phyloP scores from a whole-genome alignment of 2,113 vertebrate species.

The Abramis brama region DNA sequence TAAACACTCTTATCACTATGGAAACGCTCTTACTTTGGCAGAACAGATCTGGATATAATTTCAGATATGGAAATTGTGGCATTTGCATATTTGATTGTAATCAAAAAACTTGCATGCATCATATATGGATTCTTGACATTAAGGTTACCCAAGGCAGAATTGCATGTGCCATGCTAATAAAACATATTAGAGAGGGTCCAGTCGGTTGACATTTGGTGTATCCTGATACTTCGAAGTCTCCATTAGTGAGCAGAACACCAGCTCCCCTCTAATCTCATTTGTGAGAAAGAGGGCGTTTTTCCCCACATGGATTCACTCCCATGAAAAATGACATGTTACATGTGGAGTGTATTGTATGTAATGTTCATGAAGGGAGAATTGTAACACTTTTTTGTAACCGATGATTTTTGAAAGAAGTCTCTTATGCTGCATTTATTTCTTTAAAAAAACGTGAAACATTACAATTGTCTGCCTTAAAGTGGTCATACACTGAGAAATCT shows the following conservation, averaged over 20 bases:
- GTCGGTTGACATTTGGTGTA: conserved; percentile 64
- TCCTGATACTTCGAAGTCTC: neutral
- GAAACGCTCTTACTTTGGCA: neutral
- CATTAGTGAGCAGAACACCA: neutral
- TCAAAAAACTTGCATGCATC: neutral
- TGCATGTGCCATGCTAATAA: too few species aligned
- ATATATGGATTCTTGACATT: neutral
- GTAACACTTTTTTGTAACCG: neutral
- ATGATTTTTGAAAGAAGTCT: too few species aligned
- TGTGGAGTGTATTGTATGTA: neutral
- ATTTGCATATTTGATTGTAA: neutral
- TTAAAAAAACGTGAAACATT: too few species aligned
- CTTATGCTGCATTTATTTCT: too few species aligned
- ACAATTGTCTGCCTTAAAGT: too few species aligned
- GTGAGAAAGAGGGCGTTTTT: neutral
- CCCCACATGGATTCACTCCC: neutral
- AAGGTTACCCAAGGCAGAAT: neutral
- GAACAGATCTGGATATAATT: too few species aligned
- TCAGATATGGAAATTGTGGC: neutral
- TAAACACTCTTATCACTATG: neutral
- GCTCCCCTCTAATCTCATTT: conserved; percentile 1
- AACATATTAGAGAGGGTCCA: conserved; percentile 27
- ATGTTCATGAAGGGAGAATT: neutral
- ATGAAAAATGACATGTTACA: neutral
- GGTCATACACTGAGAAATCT: too few species aligned